Evolutionary conservation across 2,113 vertebrate species (phyloP).

Genomic region (Gavialis gangeticus): DNA sequence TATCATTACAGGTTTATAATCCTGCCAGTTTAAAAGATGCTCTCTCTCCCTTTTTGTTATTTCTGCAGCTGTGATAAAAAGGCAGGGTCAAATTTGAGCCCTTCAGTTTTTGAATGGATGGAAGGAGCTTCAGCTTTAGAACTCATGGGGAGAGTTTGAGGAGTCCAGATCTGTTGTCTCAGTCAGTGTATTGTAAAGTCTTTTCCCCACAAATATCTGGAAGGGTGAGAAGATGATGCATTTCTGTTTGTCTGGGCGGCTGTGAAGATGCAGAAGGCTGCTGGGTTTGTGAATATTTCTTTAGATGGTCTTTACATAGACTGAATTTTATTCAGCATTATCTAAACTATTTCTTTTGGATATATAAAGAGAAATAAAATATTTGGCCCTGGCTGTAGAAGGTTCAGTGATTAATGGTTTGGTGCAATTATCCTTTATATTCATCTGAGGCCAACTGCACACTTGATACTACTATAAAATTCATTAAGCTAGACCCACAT

Average conservation of each 20-base stretch:
- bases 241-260: neutral
- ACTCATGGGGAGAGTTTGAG: neutral
- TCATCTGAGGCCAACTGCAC: neutral
- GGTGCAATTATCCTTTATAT: neutral
- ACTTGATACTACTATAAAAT: neutral
- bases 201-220: neutral
- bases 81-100: neutral
- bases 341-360: neutral
- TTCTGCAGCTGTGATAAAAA: neutral
- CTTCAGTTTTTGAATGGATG: neutral
- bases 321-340: neutral
- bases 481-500: neutral
- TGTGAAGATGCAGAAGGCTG: neutral
- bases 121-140: neutral
- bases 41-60: neutral
- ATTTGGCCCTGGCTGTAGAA: neutral
- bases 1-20: neutral
- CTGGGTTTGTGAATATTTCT: neutral
- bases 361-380: neutral
- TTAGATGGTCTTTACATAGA: neutral
- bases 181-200: fast-evolving
- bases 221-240: too few relatives aligned
- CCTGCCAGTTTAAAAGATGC: neutral
- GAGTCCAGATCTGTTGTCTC: neutral
- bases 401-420: neutral